These are phyloP conservation scores for Galemys pyrenaicus DNA, from an alignment of 2,113 vertebrate species.

Conservation along the genomic window DNA sequence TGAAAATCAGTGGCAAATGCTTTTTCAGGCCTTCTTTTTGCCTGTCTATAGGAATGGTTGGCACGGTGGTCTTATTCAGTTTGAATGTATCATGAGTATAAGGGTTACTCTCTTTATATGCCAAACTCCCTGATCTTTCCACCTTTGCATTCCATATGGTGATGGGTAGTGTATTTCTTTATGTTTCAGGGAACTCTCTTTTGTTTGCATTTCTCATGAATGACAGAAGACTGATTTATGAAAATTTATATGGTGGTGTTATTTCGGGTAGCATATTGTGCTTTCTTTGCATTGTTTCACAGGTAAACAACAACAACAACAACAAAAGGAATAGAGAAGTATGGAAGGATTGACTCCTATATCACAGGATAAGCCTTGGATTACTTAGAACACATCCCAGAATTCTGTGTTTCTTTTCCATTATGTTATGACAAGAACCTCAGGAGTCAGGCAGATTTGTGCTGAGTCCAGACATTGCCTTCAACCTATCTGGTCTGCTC, in stretches of 20 bases:
- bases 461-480: background rate
- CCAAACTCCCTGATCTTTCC: background rate
- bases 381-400: background rate
- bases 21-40: constrained; percentile 3
- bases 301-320: background rate
- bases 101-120: background rate
- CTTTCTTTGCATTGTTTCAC: constrained; percentile 22
- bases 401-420: background rate
- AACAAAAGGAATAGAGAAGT: background rate
- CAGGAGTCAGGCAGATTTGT: background rate
- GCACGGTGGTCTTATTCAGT: background rate
- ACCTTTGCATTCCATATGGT: background rate
- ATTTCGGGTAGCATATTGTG: background rate
- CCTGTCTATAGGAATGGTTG: background rate
- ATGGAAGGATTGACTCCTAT: background rate
- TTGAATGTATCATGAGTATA: background rate
- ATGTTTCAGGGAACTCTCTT: background rate
- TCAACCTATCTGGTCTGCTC: background rate
- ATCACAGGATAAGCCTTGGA: background rate
- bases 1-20: background rate
- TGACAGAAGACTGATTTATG: background rate
- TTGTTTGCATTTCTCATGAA: constrained; percentile 1
- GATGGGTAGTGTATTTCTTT: background rate
- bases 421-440: background rate
- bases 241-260: background rate